These are phyloP conservation scores for Daphoenositta chrysoptera DNA, from an alignment of 2,113 vertebrate species.

Conservation along the genomic window DNA sequence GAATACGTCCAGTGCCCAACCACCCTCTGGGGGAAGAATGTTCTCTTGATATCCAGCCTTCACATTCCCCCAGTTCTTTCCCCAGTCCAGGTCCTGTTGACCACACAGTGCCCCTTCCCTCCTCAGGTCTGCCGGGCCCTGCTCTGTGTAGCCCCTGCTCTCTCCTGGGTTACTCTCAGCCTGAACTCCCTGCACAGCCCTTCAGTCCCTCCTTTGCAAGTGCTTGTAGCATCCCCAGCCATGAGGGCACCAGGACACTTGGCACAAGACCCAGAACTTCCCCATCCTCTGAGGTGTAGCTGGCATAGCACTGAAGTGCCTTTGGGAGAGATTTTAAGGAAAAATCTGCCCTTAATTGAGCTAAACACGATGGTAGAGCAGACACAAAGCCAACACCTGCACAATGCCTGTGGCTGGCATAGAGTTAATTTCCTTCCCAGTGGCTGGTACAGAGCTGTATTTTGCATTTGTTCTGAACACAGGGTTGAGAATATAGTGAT, in stretches of 20 bases:
- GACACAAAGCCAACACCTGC: fast-evolving
- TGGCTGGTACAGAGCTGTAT: background rate
- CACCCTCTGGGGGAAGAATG: background rate
- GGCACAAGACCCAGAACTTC: background rate
- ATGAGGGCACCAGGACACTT: fast-evolving
- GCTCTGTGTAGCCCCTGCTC: background rate
- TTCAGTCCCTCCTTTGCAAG: background rate
- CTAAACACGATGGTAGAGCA: fast-evolving
- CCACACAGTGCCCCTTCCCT: fast-evolving
- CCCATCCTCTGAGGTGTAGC: background rate
- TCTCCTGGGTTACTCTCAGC: background rate
- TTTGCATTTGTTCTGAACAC: background rate
- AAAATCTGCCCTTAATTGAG: background rate
- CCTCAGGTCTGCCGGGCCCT: fast-evolving
- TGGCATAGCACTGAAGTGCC: fast-evolving
- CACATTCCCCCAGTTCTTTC: background rate
- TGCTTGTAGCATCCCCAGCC: background rate
- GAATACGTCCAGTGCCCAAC: background rate
- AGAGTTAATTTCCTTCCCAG: background rate
- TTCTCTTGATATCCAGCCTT: background rate
- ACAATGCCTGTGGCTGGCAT: background rate
- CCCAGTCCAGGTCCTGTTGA: fast-evolving
- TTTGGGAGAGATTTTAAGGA: background rate
- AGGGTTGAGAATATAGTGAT: background rate
- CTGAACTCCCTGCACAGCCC: fast-evolving